Evolutionary conservation across 1,140 invertebrate genomes (phyloP).

Genomic region (Holcopasites calliopsidis): DNA sequence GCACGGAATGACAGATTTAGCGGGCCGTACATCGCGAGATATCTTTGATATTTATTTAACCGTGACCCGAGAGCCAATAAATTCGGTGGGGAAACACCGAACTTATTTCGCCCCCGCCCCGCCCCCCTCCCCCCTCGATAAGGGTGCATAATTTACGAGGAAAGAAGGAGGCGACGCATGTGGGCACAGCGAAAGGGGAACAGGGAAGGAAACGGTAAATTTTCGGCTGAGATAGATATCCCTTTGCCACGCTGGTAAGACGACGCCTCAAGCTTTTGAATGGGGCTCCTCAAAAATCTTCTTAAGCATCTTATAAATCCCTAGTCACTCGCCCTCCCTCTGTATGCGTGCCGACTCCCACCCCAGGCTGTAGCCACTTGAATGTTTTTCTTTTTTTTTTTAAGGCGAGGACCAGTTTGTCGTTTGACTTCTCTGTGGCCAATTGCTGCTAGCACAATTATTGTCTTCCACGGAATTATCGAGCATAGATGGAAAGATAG

Average conservation of each 20-base stretch:
- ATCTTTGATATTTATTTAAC: conserved; percentile 64
- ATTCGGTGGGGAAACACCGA: conserved; percentile 55
- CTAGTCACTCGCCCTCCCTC: conserved; percentile 17
- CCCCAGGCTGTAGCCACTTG: conserved; percentile 4
- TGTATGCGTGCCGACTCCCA: neutral
- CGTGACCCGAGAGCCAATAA: conserved; percentile 53
- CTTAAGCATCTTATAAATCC: conserved; percentile 55
- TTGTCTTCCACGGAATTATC: neutral
- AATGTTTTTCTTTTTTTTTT: neutral
- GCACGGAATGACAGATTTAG: conserved; percentile 57
- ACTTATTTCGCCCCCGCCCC: conserved; percentile 64
- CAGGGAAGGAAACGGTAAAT: conserved; percentile 2
- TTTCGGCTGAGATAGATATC: conserved; percentile 42
- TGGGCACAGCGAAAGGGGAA: no score
- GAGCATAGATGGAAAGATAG: no score
- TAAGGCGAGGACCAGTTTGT: neutral
- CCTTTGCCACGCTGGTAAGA: conserved; percentile 28
- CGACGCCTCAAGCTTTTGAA: conserved; percentile 44
- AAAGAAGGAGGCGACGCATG: neutral
- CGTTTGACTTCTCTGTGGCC: no score
- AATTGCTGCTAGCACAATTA: no score
- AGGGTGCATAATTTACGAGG: conserved; percentile 65
- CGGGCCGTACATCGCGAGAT: conserved; percentile 39
- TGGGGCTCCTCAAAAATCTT: conserved; percentile 42
- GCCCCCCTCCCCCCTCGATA: no score